Base-by-base conservation (phyloP, 2,888 invertebrate genomes). In the Drosophila demipolita region DNA sequence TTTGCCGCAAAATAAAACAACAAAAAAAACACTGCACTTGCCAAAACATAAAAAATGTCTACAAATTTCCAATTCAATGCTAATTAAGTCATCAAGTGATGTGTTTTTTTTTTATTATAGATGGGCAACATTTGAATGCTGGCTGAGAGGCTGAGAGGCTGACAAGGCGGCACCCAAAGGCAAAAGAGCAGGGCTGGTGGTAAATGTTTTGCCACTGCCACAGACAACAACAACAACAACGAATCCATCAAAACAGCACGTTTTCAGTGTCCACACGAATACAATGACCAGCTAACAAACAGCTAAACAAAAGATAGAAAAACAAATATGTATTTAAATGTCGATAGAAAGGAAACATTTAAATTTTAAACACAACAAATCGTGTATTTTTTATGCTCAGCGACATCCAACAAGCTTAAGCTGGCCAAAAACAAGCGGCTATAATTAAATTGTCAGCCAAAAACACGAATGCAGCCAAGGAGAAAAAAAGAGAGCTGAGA, bases 51-150 rank as follows among this genome's bases (percentile, higher is more conserved):
- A 65, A 23, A 12, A 36, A 50, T 57, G 59, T 71, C 6, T 5
- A n/a, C 12, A 3, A 42, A 35, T 36, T 50, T 40, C 26, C 36
- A 65, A 81, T 76, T 79, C 59, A 7, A 52, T 76, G 72, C 69
- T 87, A 85, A 85, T 89, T 79, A 80, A 89, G 85, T 69, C 73
- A 74, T 85, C 68, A 79, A 79, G 70, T 53, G n/a, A 66, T 66
- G 53, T 58, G 66, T 32, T 57, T 65, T 29, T 54, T 29, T 29
- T 11, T 17, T n/a, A 52, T 1, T 26, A 26, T 17, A 12, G 66
- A 26, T 33, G n/a, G 35, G 17, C 15, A 65, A 26, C 45, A 66
- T 36, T 53, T 15, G 32, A 2, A 23, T 33, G 50, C n/a, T 35
- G n/a, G 33, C 49, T 8, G n/a, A 38, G 9, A 54, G 40, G 32